Conservation (phyloP, 2,888 invertebrate species). For the Cenopis cana region DNA sequence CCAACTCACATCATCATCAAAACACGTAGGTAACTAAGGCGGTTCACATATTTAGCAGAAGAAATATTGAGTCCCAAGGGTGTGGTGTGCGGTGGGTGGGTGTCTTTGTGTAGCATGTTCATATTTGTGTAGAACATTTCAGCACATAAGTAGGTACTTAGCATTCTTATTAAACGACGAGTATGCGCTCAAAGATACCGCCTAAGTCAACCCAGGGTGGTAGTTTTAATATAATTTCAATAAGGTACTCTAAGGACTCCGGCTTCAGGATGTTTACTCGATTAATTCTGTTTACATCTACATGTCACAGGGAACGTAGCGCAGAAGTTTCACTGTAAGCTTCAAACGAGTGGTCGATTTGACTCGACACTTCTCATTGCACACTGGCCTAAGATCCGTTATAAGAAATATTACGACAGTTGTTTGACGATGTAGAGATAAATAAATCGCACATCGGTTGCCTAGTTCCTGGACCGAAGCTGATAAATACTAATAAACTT, state of each 20-base stretch:
- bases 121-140: neutral
- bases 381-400: too few species aligned
- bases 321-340: neutral
- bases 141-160: neutral
- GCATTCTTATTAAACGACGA: neutral
- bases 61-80: too few species aligned
- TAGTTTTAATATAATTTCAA: slow-evolving; percentile 15
- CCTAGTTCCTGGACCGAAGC: too few species aligned
- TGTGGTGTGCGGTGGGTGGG: too few species aligned
- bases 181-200: neutral
- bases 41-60: too few species aligned
- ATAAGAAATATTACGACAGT: too few species aligned
- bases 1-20: too few species aligned
- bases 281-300: slow-evolving; percentile 4
- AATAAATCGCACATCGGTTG: too few species aligned
- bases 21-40: too few species aligned
- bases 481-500: too few species aligned
- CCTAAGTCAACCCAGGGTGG: slow-evolving; percentile 12
- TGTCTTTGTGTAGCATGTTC: neutral
- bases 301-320: neutral
- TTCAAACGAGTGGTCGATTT: neutral
- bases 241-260: neutral
- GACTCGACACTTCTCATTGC: neutral
- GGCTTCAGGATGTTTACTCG: slow-evolving; percentile 12
- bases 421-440: too few species aligned